A percentile compares a stretch with the other conserved stretches of the same genome.
Evolutionary conservation across 1,140 invertebrate genomes (phyloP).

Genomic region (Vanessa atalanta): DNA sequence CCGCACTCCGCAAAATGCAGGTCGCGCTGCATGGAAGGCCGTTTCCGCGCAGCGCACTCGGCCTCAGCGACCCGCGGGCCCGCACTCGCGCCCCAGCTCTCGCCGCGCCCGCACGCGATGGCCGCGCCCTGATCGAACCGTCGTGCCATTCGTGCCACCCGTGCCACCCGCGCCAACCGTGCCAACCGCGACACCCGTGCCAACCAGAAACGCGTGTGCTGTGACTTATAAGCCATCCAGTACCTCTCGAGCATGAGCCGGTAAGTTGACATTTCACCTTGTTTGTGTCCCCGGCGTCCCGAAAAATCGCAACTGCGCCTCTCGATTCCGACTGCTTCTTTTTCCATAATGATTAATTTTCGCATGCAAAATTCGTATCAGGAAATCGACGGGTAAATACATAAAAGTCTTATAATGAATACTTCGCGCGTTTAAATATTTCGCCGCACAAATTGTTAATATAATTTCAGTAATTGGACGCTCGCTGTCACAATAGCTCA

Average conservation of each 20-base stretch:
- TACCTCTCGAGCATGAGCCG: conserved; percentile 41
- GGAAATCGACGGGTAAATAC: neutral
- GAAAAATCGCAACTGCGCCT: conserved; percentile 18
- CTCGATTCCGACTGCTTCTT: conserved; percentile 18
- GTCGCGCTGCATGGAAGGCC: conserved; percentile 49
- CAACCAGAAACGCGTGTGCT: conserved; percentile 20
- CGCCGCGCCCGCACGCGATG: conserved; percentile 55
- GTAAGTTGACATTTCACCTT: conserved; percentile 41
- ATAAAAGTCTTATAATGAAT: neutral
- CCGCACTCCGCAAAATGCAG: conserved; percentile 47
- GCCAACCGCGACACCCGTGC: conserved; percentile 48
- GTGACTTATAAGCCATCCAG: conserved; percentile 14
- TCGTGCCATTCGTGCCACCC: conserved; percentile 39
- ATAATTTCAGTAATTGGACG: conserved; percentile 1
- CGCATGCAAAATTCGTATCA: conserved; percentile 3
- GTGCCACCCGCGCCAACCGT: conserved; percentile 40
- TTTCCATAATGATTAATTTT: conserved; percentile 14
- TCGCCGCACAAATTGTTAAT: conserved; percentile 6
- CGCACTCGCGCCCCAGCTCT: conserved; percentile 55
- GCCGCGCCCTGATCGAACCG: conserved; percentile 46
- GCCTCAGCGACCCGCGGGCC: conserved; percentile 23
- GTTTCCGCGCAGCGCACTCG: conserved; percentile 45
- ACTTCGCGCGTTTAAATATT: neutral
- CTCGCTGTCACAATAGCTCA: conserved; percentile 23
- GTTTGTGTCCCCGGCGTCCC: neutral